A percentile compares a stretch with the other conserved stretches of the same genome.
phyloP scores from a whole-genome alignment of 2,888 invertebrate species.

The Limnephilus auricula region DNA sequence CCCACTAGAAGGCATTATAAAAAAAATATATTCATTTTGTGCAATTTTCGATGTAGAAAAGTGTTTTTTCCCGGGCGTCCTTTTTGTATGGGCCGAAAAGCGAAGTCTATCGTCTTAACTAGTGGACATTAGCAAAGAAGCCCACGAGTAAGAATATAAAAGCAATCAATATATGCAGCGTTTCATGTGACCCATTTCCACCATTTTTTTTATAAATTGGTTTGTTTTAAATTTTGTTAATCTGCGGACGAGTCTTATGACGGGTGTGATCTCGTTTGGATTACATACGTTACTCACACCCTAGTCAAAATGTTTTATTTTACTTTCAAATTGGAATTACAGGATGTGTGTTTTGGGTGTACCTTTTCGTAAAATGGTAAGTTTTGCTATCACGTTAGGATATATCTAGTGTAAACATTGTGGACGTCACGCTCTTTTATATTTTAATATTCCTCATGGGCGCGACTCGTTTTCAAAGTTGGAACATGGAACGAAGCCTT shows the following conservation, averaged over 20 bases:
- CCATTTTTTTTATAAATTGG: neutral
- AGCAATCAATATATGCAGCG: neutral
- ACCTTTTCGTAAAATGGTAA: neutral
- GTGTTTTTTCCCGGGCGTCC: too few relatives aligned
- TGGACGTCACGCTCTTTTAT: constrained; percentile 24
- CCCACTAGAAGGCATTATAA: too few relatives aligned
- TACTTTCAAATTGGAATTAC: neutral
- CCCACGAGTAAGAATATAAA: neutral
- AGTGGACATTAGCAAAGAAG: neutral
- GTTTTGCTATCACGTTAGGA: neutral
- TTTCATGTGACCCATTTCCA: neutral
- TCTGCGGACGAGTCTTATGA: neutral
- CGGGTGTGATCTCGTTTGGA: neutral
- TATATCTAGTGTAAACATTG: neutral
- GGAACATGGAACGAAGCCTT: constrained; percentile 21
- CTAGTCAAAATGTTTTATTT: neutral
- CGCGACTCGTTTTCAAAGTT: constrained; percentile 30
- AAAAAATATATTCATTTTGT: too few relatives aligned
- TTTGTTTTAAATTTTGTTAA: neutral
- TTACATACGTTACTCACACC: neutral
- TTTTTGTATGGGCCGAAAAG: too few relatives aligned
- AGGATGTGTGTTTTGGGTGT: neutral
- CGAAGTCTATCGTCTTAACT: too few relatives aligned
- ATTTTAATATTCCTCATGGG: constrained; percentile 33
- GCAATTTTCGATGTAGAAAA: too few relatives aligned